Base-by-base conservation (phyloP, 2,888 invertebrate species). In the Parnassius orleans region DNA sequence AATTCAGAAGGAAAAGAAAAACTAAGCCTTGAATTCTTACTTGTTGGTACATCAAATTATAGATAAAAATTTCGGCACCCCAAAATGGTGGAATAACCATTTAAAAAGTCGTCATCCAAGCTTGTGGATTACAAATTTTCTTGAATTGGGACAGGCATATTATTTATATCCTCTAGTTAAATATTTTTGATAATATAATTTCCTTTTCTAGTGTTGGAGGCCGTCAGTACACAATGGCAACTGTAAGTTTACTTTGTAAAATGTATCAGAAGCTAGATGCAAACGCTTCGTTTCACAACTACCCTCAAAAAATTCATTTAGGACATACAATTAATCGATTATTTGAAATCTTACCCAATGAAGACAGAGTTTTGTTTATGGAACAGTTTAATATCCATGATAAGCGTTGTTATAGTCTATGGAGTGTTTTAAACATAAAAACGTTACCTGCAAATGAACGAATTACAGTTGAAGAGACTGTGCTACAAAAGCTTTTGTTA, bases 221-320 rank as follows among this genome's bases (percentile, higher is more conserved):
- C 48, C 68, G 72, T 0, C 73, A 77, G 44, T 68, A 84, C n/a
- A 61, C 79, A 2, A 66, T 75, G 48, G 68, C 72, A 19, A 84
- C 84, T 65, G 58, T 84, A 9, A 59, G 72, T 52, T 78, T 74
- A 54, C 69, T 90, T 2, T 77, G 84, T 66, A 75, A 77, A 60
- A 76, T 78, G 5, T 86, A 86, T 61, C 75, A 83, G 66, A 80
- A 74, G 48, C 61, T 88, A 3, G 78, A 81, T 61, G 65, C 57
- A 0, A 68, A 76, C 3, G 48, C 48, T 12, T 48, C 71, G 52
- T 86, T 89, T 54, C 3, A 44, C 0, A 58, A 72, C 19, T 86
- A 85, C 0, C 87, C 86, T 0, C 90, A 88, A 74, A 69, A 74
- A 67, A 62, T 78, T 0, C 77, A 87, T 48, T 59, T 92, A 11